phyloP scores from a whole-genome alignment of 1,140 invertebrate genomes.

The Lutraria rhynchaena region DNA sequence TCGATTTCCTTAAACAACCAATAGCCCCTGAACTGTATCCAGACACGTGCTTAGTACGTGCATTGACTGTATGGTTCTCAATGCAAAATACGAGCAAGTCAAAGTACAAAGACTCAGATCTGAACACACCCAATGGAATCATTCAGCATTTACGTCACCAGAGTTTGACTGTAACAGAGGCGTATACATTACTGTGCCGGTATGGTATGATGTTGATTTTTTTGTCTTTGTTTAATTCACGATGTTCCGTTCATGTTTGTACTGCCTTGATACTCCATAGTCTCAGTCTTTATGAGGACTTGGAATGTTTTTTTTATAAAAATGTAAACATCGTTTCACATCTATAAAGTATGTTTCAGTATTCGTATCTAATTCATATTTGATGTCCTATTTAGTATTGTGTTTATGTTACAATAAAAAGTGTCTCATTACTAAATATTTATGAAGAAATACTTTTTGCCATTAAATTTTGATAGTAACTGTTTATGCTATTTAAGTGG shows the following conservation, averaged over 20 bases:
- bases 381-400: too few species aligned
- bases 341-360: too few species aligned
- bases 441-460: too few species aligned
- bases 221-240: not conserved
- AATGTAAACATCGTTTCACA: too few species aligned
- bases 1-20: slow-evolving; percentile 17
- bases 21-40: slow-evolving; percentile 22
- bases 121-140: slow-evolving; percentile 20
- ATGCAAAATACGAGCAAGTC: slow-evolving; percentile 23
- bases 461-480: too few species aligned
- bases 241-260: too few species aligned
- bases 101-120: slow-evolving; percentile 9
- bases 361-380: too few species aligned
- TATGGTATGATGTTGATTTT: not conserved
- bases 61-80: slow-evolving; percentile 35
- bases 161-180: slow-evolving; percentile 28
- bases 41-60: slow-evolving; percentile 34
- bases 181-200: slow-evolving; percentile 34
- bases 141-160: slow-evolving; percentile 27
- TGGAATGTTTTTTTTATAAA: too few species aligned
- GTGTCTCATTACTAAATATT: too few species aligned
- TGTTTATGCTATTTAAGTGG: slow-evolving; percentile 31
- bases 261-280: too few species aligned
- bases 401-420: too few species aligned
- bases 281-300: too few species aligned